phyloP scores from a whole-genome alignment of 2,888 invertebrate genomes.

The Apodemia hepburni region DNA sequence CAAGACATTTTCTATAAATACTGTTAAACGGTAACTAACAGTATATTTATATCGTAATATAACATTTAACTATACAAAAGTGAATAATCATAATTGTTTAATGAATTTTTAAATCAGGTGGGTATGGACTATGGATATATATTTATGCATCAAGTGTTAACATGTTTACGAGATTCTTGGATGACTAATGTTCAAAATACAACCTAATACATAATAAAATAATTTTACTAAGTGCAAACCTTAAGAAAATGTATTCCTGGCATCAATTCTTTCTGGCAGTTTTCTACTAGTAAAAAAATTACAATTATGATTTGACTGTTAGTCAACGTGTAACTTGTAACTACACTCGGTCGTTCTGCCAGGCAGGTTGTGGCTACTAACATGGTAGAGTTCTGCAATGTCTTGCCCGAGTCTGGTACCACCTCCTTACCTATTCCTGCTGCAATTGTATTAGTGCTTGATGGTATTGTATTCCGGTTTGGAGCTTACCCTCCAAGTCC shows the following conservation, averaged over 20 bases:
- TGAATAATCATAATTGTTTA: not conserved
- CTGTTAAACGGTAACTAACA: not conserved
- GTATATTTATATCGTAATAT: not conserved
- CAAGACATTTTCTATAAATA: not conserved
- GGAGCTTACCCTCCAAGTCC: too few species aligned
- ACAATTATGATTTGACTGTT: too few species aligned
- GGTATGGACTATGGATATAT: constrained; percentile 3
- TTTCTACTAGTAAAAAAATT: not conserved
- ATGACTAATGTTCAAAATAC: constrained; percentile 1
- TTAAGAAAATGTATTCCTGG: not conserved
- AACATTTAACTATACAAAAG: not conserved
- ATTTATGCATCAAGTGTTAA: constrained; percentile 8
- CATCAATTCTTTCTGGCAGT: not conserved
- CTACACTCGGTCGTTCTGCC: too few species aligned
- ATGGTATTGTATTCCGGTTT: too few species aligned
- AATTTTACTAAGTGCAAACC: not conserved
- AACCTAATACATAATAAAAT: constrained; percentile 3
- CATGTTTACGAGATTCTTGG: not conserved
- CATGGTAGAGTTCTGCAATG: too few species aligned
- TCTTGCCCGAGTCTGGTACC: too few species aligned
- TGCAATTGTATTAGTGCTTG: too few species aligned
- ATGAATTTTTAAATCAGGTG: constrained; percentile 5
- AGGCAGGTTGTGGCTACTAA: too few species aligned
- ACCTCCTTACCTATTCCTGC: too few species aligned
- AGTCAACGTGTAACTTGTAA: too few species aligned